A percentile compares a stretch with the other conserved stretches of the same genome.
phyloP scores from a whole-genome alignment of 2,797 vertebrate species.

The Pagetopsis macropterus region DNA sequence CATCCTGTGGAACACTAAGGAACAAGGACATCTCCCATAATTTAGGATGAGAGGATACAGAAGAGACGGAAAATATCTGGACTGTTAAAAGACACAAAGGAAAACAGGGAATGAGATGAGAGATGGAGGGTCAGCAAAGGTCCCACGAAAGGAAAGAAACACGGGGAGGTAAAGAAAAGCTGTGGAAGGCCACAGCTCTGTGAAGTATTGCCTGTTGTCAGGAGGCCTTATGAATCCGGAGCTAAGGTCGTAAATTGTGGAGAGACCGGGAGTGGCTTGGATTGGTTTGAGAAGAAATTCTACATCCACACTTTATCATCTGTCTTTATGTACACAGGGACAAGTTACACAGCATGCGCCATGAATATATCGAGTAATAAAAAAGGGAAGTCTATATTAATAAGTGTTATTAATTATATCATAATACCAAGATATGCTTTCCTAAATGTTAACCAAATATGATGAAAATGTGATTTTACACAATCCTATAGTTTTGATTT shows the following conservation, averaged over 20 bases:
- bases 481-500: constrained; percentile 26
- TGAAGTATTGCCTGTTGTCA: constrained; percentile 59
- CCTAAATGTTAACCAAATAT: neutral
- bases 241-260: constrained; percentile 48
- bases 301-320: constrained; percentile 25
- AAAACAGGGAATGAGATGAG: constrained; percentile 25
- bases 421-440: constrained; percentile 3
- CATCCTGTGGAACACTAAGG: constrained; percentile 32
- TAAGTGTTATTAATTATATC: constrained; percentile 2
- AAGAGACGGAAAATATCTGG: constrained; percentile 7
- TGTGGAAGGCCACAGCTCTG: constrained; percentile 33
- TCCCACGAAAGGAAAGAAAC: constrained; percentile 39
- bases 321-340: constrained; percentile 10
- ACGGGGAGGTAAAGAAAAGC: constrained; percentile 29
- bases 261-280: constrained; percentile 10
- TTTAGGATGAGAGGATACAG: constrained; percentile 25
- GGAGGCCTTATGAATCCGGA: constrained; percentile 34
- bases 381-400: neutral
- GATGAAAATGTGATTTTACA: constrained; percentile 14
- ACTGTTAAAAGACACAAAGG: constrained; percentile 26
- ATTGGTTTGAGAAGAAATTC: constrained; percentile 13
- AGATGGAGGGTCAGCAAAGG: constrained; percentile 27
- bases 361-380: constrained; percentile 1
- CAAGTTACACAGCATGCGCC: constrained; percentile 14
- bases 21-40: constrained; percentile 42